Percentiles rank a stretch among this genome's conserved stretches.
Evolutionary conservation across 1,140 invertebrate species (phyloP).

Genomic region (Cyclargus thomasi): DNA sequence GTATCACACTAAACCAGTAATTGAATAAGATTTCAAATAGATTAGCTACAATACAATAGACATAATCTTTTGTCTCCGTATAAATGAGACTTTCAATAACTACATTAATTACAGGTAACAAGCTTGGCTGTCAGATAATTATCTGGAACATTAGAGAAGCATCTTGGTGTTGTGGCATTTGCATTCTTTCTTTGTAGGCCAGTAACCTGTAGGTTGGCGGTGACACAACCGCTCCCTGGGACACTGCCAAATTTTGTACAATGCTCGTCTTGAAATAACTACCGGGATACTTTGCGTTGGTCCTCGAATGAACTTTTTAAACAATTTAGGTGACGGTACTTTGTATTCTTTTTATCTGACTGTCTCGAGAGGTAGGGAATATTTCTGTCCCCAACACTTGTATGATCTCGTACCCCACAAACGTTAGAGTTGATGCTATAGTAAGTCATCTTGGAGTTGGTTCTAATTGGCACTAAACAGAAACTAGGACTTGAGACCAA

Average conservation of each 20-base stretch:
- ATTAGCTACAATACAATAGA: not conserved
- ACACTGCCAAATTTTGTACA: constrained; percentile 66
- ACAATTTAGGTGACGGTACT: not conserved
- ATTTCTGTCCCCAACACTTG: too few relatives aligned
- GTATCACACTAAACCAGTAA: too few relatives aligned
- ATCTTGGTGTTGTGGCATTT: constrained; percentile 31
- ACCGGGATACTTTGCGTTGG: constrained; percentile 28
- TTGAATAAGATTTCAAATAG: too few relatives aligned
- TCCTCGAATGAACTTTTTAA: not conserved
- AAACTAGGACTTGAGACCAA: too few relatives aligned
- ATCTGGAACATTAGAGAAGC: constrained; percentile 36
- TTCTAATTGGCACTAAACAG: too few relatives aligned
- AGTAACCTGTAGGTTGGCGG: constrained; percentile 69
- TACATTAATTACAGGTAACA: not conserved
- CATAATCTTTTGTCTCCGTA: too few relatives aligned
- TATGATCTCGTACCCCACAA: too few relatives aligned
- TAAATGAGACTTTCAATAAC: too few relatives aligned
- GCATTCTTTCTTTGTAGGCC: constrained; percentile 48
- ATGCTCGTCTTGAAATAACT: constrained; percentile 62
- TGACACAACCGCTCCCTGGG: constrained; percentile 56
- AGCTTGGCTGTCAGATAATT: not conserved
- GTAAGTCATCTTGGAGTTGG: too few relatives aligned
- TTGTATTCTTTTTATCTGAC: not conserved
- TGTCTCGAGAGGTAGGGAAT: too few relatives aligned
- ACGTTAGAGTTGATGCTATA: too few relatives aligned